A percentile compares a stretch with the other conserved stretches of the same genome.
These are phyloP conservation scores for Gallinago stenura DNA, from an alignment of 2,797 vertebrate genomes.

Conservation along the genomic window DNA sequence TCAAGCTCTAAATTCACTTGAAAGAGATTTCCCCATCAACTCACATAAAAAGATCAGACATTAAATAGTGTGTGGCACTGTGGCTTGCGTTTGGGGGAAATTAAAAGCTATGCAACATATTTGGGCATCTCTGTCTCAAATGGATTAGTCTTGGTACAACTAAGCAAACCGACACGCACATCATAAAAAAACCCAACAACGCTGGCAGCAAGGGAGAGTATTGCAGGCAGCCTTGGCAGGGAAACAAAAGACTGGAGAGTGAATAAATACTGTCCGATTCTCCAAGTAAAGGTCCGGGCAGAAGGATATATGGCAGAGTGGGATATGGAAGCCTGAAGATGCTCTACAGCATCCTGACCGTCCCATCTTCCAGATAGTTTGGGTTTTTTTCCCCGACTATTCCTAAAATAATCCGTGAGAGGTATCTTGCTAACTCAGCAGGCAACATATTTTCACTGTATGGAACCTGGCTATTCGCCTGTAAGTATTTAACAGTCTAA, in stretches of 20 bases:
- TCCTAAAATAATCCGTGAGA: neutral
- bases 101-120: neutral
- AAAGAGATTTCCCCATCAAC: neutral
- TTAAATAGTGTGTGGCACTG: neutral
- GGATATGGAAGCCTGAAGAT: neutral
- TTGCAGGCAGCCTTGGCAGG: neutral
- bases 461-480: constrained; percentile 16
- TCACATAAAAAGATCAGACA: neutral
- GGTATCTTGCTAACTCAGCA: constrained; percentile 7
- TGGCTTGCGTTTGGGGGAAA: neutral
- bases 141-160: neutral
- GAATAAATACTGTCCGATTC: neutral
- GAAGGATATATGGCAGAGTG: fast-evolving
- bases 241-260: neutral
- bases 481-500: neutral
- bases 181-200: neutral
- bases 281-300: neutral
- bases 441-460: neutral
- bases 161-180: neutral
- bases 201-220: neutral
- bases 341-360: neutral
- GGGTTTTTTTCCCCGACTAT: neutral
- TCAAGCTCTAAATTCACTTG: neutral
- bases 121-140: neutral
- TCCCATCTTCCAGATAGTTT: neutral